Percentiles rank a stretch among this genome's conserved stretches.
These are phyloP conservation scores for Neofelis nebulosa DNA, from an alignment of 2,113 vertebrate genomes.

Conservation along the genomic window DNA sequence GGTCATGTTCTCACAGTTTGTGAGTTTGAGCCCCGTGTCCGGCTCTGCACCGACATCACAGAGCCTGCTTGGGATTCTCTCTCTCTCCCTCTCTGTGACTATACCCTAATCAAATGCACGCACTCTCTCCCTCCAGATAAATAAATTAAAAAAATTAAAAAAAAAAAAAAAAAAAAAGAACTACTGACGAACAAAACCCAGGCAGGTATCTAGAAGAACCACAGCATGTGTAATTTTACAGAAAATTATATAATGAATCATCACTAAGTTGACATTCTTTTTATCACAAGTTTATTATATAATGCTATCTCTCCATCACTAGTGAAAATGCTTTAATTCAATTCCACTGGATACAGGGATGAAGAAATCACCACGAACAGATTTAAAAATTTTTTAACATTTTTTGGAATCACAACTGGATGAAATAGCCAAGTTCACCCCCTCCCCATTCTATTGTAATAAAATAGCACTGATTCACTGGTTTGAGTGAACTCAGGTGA, in stretches of 20 bases:
- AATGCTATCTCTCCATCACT: neutral
- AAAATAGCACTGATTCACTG: neutral
- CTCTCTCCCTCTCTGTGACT: no score
- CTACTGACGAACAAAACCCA: neutral
- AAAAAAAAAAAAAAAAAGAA: no score
- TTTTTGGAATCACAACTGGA: neutral
- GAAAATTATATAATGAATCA: conserved; percentile 39
- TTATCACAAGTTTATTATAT: neutral
- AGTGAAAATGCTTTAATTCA: conserved; percentile 25
- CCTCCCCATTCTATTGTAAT: neutral
- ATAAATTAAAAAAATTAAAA: no score
- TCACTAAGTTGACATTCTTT: conserved; percentile 26
- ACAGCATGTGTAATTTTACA: neutral
- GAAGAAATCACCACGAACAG: neutral
- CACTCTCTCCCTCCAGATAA: no score
- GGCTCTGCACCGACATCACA: no score
- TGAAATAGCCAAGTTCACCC: neutral
- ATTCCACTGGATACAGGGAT: neutral
- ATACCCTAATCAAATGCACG: no score
- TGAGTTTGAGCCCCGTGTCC: no score
- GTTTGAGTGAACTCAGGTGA: neutral
- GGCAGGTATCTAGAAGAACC: neutral
- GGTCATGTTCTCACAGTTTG: no score
- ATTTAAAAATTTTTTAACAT: neutral
- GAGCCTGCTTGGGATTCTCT: no score